phyloP scores from a whole-genome alignment of 2,113 vertebrate genomes.

The Phylloscopus whistleri region DNA sequence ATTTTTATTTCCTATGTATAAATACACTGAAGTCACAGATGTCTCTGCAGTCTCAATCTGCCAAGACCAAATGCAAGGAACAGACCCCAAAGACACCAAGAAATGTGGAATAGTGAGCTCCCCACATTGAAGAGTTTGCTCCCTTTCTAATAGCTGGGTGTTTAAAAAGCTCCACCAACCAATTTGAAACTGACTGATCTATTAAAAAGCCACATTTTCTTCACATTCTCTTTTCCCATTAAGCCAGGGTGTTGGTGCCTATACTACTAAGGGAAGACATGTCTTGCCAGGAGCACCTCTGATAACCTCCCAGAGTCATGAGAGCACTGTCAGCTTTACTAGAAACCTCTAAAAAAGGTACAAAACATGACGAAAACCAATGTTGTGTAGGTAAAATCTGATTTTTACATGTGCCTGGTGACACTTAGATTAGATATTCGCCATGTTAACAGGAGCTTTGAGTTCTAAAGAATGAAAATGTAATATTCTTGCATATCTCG shows the following conservation, averaged over 20 bases:
- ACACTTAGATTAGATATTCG: neutral
- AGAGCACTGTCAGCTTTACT: neutral
- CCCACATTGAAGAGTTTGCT: neutral
- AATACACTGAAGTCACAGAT: constrained; percentile 50
- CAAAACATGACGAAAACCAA: neutral
- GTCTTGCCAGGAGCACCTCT: neutral
- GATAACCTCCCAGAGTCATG: neutral
- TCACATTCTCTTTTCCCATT: neutral
- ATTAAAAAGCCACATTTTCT: neutral
- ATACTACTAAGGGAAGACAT: neutral
- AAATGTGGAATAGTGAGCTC: neutral
- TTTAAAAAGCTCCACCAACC: neutral
- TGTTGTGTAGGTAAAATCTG: neutral
- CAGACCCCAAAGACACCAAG: neutral
- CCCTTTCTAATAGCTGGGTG: neutral
- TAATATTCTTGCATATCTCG: neutral
- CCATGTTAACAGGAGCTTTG: neutral
- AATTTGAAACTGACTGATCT: neutral
- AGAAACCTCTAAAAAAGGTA: neutral
- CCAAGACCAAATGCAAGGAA: constrained; percentile 31
- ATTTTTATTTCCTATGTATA: constrained; percentile 37
- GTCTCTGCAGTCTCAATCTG: constrained; percentile 40
- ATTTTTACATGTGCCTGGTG: neutral
- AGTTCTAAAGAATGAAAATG: neutral
- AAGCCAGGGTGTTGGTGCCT: neutral